These are phyloP conservation scores for Troides helena DNA, from an alignment of 2,888 invertebrate genomes.

Conservation along the genomic window DNA sequence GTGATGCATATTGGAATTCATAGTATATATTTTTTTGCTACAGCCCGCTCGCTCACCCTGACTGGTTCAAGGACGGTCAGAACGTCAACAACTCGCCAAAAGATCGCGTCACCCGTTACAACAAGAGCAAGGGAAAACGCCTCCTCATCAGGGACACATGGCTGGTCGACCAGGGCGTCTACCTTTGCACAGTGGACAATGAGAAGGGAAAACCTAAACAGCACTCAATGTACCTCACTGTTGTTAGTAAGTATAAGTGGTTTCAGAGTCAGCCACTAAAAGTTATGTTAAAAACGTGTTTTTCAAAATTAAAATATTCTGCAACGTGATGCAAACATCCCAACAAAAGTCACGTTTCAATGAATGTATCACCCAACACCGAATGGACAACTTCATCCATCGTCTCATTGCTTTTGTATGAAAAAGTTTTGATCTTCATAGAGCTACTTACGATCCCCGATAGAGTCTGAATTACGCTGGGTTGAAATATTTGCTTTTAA, in stretches of 20 bases:
- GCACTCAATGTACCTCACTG: slow-evolving; percentile 54
- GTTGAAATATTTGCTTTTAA: too few relatives aligned
- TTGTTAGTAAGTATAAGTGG: slow-evolving; percentile 55
- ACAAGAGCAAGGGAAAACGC: slow-evolving; percentile 61
- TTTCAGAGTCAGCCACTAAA: neutral
- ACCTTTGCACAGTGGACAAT: slow-evolving; percentile 59
- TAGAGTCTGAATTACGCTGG: too few relatives aligned
- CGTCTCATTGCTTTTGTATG: too few relatives aligned
- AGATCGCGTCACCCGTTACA: slow-evolving; percentile 61
- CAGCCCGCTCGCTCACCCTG: slow-evolving; percentile 60
- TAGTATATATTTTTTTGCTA: neutral
- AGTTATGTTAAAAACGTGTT: too few relatives aligned
- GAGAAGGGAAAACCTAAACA: slow-evolving; percentile 51
- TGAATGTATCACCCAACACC: too few relatives aligned
- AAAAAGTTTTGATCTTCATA: too few relatives aligned
- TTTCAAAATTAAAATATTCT: too few relatives aligned
- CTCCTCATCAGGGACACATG: slow-evolving; percentile 59
- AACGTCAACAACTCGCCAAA: slow-evolving; percentile 48
- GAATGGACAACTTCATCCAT: too few relatives aligned
- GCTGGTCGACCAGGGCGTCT: slow-evolving; percentile 55
- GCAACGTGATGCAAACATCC: too few relatives aligned
- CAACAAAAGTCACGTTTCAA: too few relatives aligned
- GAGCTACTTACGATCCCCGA: too few relatives aligned
- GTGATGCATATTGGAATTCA: too few relatives aligned
- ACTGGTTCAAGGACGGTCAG: slow-evolving; percentile 63